Conservation (phyloP, 2,113 vertebrate genomes). For the Asarcornis scutulata region DNA sequence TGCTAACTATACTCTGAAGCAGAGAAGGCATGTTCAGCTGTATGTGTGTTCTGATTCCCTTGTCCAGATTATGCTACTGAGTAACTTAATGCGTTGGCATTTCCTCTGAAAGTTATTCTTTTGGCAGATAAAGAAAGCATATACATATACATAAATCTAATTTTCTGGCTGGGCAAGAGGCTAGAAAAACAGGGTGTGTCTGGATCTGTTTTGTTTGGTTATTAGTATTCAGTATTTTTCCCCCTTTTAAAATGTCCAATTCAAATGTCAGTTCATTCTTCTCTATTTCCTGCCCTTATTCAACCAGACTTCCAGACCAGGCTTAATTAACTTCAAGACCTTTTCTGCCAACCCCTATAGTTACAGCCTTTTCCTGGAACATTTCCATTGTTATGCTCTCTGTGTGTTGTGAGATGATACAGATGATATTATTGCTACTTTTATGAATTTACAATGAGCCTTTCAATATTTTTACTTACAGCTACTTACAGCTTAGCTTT, state of each 20-base stretch:
- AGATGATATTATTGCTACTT: neutral
- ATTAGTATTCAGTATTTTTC: conserved; percentile 6
- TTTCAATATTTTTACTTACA: conserved; percentile 5
- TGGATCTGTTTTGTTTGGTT: neutral
- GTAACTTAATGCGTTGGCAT: neutral
- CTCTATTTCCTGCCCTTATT: conserved; percentile 51
- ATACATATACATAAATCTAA: neutral
- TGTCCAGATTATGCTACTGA: neutral
- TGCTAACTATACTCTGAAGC: neutral
- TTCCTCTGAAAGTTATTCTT: conserved; percentile 26
- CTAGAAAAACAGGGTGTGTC: neutral
- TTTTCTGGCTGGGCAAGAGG: conserved; percentile 3
- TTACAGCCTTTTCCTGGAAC: conserved; percentile 30
- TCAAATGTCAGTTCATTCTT: conserved; percentile 64
- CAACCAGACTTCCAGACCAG: conserved; percentile 1
- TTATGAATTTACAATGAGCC: neutral
- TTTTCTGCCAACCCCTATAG: conserved; percentile 20
- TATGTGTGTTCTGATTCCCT: neutral
- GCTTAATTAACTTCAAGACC: conserved; percentile 46
- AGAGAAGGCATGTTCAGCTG: neutral
- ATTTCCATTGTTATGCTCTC: conserved; percentile 39
- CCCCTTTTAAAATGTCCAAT: conserved; percentile 9
- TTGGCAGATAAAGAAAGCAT: conserved; percentile 24
- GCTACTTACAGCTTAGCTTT: neutral
- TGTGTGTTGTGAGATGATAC: conserved; percentile 29